Evolutionary conservation across 1,140 invertebrate species (phyloP).

Genomic region (Sminthurides bifidus): DNA sequence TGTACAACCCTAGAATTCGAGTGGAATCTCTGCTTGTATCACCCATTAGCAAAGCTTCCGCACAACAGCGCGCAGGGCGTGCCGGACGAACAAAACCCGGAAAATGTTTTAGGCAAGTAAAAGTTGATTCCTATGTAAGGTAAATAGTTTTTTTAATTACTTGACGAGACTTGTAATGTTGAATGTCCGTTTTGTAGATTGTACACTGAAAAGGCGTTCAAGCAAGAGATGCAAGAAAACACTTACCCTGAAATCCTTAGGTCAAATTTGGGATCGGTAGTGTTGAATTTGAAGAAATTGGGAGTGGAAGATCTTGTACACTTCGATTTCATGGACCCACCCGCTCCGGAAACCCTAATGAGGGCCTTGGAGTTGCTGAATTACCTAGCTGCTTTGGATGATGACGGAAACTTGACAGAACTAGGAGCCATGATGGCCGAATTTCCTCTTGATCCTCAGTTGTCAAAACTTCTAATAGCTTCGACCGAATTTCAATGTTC

Average conservation of each 20-base stretch:
- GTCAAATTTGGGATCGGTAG: conserved; percentile 93
- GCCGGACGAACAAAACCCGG: conserved; percentile 93
- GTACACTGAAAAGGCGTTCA: conserved; percentile 98
- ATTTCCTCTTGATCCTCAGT: conserved; percentile 96
- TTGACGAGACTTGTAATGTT: neutral
- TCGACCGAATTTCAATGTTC: conserved; percentile 96
- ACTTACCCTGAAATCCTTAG: conserved; percentile 98
- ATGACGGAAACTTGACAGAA: conserved; percentile 91
- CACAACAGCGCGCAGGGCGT: conserved; percentile 92
- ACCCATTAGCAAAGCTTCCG: conserved; percentile 98
- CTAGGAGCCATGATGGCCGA: conserved; percentile 98
- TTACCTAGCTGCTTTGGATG: conserved; percentile 91
- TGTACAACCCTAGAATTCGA: conserved; percentile 92
- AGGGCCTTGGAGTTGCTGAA: conserved; percentile 93
- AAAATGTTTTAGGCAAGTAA: conserved; percentile 44
- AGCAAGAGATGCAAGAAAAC: conserved; percentile 98
- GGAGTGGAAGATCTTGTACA: conserved; percentile 99
- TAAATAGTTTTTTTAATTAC: neutral
- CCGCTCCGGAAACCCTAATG: conserved; percentile 99
- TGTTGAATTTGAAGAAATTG: conserved; percentile 95
- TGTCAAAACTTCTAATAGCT: conserved; percentile 98
- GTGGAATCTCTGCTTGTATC: conserved; percentile 96
- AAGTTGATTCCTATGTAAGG: neutral
- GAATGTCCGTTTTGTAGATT: conserved; percentile 44
- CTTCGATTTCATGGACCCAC: conserved; percentile 99